Base-by-base conservation (phyloP, 2,888 invertebrate species). In the Amblyjoppa proteus region DNA sequence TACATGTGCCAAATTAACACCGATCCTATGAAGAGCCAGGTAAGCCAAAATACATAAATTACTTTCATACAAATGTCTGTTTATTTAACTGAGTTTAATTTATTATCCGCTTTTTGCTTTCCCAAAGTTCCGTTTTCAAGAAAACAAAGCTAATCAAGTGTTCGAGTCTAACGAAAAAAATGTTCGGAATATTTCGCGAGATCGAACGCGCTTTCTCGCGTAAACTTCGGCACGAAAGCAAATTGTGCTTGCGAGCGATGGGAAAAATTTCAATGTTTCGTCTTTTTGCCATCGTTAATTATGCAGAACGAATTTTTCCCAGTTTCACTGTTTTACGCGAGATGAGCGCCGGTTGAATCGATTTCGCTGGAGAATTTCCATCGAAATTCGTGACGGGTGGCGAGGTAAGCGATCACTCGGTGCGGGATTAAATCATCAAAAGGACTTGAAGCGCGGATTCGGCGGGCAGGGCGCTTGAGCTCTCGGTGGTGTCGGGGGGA, bases 1-100 rank as follows among this genome's bases (percentile, higher is more conserved):
- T 98, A 98, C 95, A 98, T 98, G 98, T 98, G 98, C 94, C 98
- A 98, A 95, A 97, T 98, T 92, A 98, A 98, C 95, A 98, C 98
- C 28, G 97, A 98, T 94, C 98, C 98, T 0, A 98, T 98, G 98
- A 97, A 97, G 94, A 97, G 97, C 94, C 98, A 98, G 96, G 97
- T 98, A 95, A 94, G 83, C 69, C 28, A 41, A 4, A 61, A 41
- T 20, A 66, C 20, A 34, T 49, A 13, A 45, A 84, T 25, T 66
- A 77, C 66, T 49, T 73, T 16, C 34, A 74, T 53, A 51, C 41
- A 69, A 58, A 69, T 78, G 74, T 16, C 4, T 1, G 1, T 41
- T 2, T 2, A 41, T 41, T 9, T 11, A 11, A 2, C 9, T 2
- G 16, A 16, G 5, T 16, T 45, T 16, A 45, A 45, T 16, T 45